phyloP scores from a whole-genome alignment of 2,888 invertebrate genomes.

The Eristalis pertinax region DNA sequence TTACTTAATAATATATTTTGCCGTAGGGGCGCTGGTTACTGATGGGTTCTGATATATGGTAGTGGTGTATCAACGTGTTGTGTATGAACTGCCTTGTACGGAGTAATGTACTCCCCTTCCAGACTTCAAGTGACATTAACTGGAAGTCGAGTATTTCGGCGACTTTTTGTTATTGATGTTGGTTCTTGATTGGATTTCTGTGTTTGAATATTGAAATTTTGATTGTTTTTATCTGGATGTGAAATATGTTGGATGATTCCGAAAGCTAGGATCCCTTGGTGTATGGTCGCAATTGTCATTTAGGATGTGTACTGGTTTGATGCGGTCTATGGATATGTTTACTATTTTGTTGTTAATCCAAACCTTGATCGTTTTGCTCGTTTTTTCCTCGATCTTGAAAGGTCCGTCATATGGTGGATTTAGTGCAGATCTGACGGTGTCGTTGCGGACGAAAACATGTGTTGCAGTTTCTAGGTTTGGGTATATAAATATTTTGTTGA shows the following conservation, averaged over 20 bases:
- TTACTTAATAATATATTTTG: too few relatives aligned
- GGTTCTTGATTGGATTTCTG: too few relatives aligned
- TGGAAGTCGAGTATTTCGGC: too few relatives aligned
- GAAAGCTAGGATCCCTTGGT: neutral
- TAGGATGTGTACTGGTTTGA: neutral
- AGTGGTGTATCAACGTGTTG: too few relatives aligned
- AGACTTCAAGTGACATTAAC: too few relatives aligned
- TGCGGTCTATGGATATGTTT: neutral
- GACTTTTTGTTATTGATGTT: too few relatives aligned
- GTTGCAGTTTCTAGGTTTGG: constrained; percentile 21
- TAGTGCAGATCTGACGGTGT: constrained; percentile 29
- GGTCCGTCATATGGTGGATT: constrained; percentile 69
- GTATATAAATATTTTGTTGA: constrained; percentile 23
- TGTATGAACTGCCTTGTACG: too few relatives aligned
- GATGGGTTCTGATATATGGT: too few relatives aligned
- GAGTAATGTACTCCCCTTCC: too few relatives aligned
- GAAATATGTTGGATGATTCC: too few relatives aligned
- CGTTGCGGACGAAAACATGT: constrained; percentile 51
- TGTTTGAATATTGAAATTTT: too few relatives aligned
- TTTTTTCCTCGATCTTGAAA: constrained; percentile 60
- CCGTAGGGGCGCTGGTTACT: neutral
- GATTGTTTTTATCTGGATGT: too few relatives aligned
- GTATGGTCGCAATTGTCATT: neutral
- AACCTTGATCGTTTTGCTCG: constrained; percentile 2
- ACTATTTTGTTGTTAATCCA: constrained; percentile 15